Conservation (phyloP, 2,888 invertebrate genomes). For the Fissipunctia ypsillon region DNA sequence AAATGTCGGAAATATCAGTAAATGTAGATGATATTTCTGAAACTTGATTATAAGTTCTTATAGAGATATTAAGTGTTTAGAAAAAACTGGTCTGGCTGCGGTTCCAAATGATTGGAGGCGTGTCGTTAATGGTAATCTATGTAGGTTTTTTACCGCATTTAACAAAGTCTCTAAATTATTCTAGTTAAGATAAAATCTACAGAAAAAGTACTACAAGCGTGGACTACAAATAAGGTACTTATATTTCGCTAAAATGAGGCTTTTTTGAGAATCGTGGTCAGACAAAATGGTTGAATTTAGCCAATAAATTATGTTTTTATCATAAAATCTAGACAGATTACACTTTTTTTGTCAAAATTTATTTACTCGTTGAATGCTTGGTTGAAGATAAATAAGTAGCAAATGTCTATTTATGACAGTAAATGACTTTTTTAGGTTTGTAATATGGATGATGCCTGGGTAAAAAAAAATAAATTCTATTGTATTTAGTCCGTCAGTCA, state of each 20-base stretch:
- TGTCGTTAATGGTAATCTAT: not conserved
- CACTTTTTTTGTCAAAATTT: not conserved
- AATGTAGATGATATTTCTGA: constrained; percentile 13
- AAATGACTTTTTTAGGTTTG: not conserved
- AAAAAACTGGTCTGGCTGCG: constrained; percentile 14
- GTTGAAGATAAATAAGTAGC: not conserved
- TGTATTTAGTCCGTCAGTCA: too few relatives aligned
- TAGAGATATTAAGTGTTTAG: not conserved
- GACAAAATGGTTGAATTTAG: not conserved
- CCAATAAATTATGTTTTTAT: constrained; percentile 31
- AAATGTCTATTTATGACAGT: not conserved
- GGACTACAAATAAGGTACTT: not conserved
- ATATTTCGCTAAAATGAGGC: not conserved
- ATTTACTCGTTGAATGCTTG: too few relatives aligned
- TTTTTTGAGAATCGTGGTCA: constrained; percentile 6
- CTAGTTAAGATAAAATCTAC: constrained; percentile 32
- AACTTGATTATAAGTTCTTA: constrained; percentile 19
- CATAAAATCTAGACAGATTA: constrained; percentile 19
- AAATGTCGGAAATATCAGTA: constrained; percentile 6
- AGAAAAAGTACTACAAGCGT: not conserved
- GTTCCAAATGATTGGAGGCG: not conserved
- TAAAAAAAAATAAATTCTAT: too few relatives aligned
- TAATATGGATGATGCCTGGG: too few relatives aligned
- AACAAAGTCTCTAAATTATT: constrained; percentile 12
- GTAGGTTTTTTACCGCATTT: not conserved